Evolutionary conservation across 2,888 invertebrate genomes (phyloP), one percentile per base, ranked within the genome.

Genomic region (Hypomecis punctinalis): DNA sequence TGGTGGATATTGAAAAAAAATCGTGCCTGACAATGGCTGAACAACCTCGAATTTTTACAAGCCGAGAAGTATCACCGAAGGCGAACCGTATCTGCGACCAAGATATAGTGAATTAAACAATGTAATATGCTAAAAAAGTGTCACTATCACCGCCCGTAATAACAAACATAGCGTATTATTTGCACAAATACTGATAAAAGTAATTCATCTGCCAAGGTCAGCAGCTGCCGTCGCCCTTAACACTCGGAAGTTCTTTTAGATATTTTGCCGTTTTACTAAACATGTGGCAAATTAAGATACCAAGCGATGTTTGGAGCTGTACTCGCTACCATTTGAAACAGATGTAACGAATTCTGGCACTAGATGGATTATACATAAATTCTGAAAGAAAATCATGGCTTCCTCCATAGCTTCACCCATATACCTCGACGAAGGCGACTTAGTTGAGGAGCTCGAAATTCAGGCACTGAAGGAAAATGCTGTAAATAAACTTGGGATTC

Each of bases 401-500:
- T 83, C 85, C 70, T 59, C 76, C 70, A 71, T 68, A 67, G 64
- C 64, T 70, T 55, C 63, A 39, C 67, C 59, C 51, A 53, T 63
- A 48, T 8, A 57, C 61, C 60, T 62, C 43, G 61, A 55, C 59
- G 57, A 47, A 48, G 54, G 47, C 53, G 66, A 61, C 63, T 51
- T 8, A 57, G 60, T 33, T 10, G 52, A 40, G 6, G 52, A 40
- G n/a, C 39, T 33, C 23, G 33, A 51, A 39, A 13, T 23, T 37
- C 9, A n/a, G 23, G 6, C 10, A 10, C 23, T 23, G 36, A 90
- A 89, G 76, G 84, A 78, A 68, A 91, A 90, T 60, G 83, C 91
- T 68, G 86, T 93, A 58, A 89, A 90, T 69, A 76, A 84, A 73
- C 80, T 90, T 42, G 92, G 94, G 78, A 94, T 95, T 45, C 90